Conservation (phyloP, 2,888 invertebrate genomes). For the Drosophila merina region DNA sequence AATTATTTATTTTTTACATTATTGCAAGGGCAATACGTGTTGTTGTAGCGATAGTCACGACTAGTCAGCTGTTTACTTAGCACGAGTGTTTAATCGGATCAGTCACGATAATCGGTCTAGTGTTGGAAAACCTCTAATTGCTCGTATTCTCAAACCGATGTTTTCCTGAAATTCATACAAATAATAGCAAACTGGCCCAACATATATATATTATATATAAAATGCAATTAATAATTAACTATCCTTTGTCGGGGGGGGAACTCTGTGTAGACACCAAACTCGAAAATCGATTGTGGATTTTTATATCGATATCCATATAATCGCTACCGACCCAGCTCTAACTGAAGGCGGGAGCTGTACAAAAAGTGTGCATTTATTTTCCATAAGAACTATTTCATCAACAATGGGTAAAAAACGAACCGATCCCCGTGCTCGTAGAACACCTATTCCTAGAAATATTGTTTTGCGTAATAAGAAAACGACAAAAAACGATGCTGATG, state of each 20-base stretch:
- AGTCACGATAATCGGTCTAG: not conserved
- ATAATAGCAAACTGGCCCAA: no score
- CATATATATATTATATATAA: no score
- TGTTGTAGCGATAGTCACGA: constrained; percentile 3
- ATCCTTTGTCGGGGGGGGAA: no score
- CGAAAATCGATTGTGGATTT: no score
- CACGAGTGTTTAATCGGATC: constrained; percentile 36
- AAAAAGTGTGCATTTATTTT: constrained; percentile 2
- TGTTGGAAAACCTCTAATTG: constrained; percentile 6
- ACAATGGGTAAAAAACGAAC: constrained; percentile 45
- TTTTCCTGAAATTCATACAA: no score
- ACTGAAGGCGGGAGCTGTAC: constrained; percentile 18
- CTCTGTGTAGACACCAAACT: no score
- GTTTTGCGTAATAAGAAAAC: not conserved
- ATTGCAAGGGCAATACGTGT: constrained; percentile 45
- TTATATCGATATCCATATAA: not conserved
- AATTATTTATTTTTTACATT: constrained; percentile 65
- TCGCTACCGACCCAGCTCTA: not conserved
- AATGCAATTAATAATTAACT: no score
- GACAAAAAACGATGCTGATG: not conserved
- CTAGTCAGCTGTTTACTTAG: constrained; percentile 55
- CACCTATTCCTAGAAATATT: not conserved
- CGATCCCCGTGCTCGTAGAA: not conserved
- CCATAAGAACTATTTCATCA: constrained; percentile 1
- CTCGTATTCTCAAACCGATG: no score